Evolutionary conservation across 2,113 vertebrate genomes (phyloP), one percentile per base, ranked within the genome.

Genomic region (Stigmatopora nigra): DNA sequence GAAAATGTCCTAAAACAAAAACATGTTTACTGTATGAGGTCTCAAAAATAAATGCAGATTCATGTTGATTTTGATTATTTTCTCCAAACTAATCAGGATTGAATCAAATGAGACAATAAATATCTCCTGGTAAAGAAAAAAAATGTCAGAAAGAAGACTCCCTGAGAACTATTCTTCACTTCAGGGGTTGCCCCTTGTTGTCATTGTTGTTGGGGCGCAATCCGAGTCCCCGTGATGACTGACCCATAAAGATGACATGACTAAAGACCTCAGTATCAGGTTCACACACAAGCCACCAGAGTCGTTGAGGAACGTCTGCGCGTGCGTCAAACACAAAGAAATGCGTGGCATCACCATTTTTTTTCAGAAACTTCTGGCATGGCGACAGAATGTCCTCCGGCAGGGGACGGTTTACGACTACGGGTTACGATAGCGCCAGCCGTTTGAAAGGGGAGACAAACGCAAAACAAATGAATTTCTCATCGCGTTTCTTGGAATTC

Each of bases 181-280:
- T 3, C 4, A 7, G 45, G 41, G 31, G 13, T 49, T 48, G 1
- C 16, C 41, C 56, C 58, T 46, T 52, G 3, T 64, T 44, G 48
- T 59, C 17, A 15, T 63, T 64, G 45, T 22, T 53, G 61, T 71
- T 69, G 71, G 61, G 51, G 46, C 65, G 16, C 57, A 2, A 48
- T 56, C 19, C 8, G 2, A 67, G 44, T 60, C 70, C 74, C 73
- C 25, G 67, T 46, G 25, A 74, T 45, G 20, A 4, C 38, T 81
- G 82, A 84, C 77, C 82, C 75, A 80, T 56, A 77, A 72, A 67
- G 67, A 80, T 80, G 78, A 76, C 84, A 71, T 46, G 76, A 41
- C 16, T 61, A 60, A 51, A 10, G 68, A 78, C 56, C 36, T 77
- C 10, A 16, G 75, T 68, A 76, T 85, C 75, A 56, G 57, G 70